These are phyloP conservation scores for Dicyrtomina minuta DNA, from an alignment of 2,888 invertebrate genomes.

Conservation along the genomic window DNA sequence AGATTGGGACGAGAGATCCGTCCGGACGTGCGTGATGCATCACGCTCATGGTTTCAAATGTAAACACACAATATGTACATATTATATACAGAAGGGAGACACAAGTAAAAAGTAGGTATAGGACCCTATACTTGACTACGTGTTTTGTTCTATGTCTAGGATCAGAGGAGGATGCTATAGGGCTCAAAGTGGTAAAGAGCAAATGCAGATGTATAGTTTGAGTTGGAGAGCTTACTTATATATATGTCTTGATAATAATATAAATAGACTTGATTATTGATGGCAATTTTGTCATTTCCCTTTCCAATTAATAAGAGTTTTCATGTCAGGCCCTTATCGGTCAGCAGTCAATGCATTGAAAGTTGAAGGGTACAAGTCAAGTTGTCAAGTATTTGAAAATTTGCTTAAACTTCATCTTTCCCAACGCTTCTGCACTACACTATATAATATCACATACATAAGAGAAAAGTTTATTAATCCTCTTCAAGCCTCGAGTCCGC, in stretches of 20 bases:
- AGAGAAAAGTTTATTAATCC: slow-evolving; percentile 25
- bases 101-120: no score
- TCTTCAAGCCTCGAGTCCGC: slow-evolving; percentile 23
- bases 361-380: neutral
- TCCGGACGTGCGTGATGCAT: no score
- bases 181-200: neutral
- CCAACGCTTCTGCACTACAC: no score
- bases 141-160: no score
- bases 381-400: slow-evolving; percentile 17
- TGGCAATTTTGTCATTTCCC: no score
- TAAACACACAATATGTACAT: no score
- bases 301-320: slow-evolving; percentile 3
- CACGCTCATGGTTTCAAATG: no score
- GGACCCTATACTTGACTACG: no score
- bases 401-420: neutral
- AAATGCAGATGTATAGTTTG: neutral
- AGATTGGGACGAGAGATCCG: no score
- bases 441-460: neutral
- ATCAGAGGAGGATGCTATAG: no score
- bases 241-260: neutral
- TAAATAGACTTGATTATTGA: neutral
- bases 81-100: no score
- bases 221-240: neutral
- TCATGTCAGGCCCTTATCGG: neutral
- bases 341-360: neutral